These are phyloP conservation scores for Pseudorhiza aurosa DNA, from an alignment of 30 jellyfish, hydroid and myxozoan species.

Conservation along the genomic window DNA sequence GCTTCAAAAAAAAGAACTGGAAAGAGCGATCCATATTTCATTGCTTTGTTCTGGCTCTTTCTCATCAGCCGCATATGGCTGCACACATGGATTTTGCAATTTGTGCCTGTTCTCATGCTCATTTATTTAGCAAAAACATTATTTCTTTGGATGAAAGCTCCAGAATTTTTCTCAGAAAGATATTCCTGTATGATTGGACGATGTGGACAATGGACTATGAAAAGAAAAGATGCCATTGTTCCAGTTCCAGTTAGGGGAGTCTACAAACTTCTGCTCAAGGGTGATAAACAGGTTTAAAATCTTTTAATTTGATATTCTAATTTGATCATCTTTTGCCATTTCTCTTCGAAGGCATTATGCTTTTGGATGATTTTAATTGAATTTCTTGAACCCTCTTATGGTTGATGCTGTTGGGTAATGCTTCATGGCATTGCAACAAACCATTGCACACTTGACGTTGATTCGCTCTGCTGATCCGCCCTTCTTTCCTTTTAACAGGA, in stretches of 20 bases:
- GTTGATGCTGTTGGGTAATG: too few relatives aligned
- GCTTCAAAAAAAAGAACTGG: conserved; percentile 61
- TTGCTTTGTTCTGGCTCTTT: conserved; percentile 86
- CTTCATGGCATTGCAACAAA: too few relatives aligned
- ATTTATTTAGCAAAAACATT: conserved; percentile 40
- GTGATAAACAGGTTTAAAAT: conserved; percentile 72
- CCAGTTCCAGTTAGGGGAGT: conserved; percentile 89
- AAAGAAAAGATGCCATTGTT: conserved; percentile 74
- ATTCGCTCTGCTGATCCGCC: too few relatives aligned
- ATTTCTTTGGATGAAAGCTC: conserved; percentile 31
- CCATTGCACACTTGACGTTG: too few relatives aligned
- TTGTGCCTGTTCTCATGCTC: conserved; percentile 58
- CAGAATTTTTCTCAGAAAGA: conserved; percentile 26
- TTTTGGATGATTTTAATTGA: too few relatives aligned
- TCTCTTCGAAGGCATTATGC: too few relatives aligned
- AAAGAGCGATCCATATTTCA: conserved; percentile 87
- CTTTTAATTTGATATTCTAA: background rate
- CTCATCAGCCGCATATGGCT: conserved; percentile 69
- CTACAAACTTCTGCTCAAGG: conserved; percentile 58
- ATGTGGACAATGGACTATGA: conserved; percentile 46
- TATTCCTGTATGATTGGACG: background rate
- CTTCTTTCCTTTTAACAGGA: too few relatives aligned
- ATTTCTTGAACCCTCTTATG: too few relatives aligned
- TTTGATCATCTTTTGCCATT: too few relatives aligned
- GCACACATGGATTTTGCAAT: conserved; percentile 65